These are phyloP conservation scores for Takifugu flavidus DNA, from an alignment of 2,113 vertebrate species.

Conservation along the genomic window DNA sequence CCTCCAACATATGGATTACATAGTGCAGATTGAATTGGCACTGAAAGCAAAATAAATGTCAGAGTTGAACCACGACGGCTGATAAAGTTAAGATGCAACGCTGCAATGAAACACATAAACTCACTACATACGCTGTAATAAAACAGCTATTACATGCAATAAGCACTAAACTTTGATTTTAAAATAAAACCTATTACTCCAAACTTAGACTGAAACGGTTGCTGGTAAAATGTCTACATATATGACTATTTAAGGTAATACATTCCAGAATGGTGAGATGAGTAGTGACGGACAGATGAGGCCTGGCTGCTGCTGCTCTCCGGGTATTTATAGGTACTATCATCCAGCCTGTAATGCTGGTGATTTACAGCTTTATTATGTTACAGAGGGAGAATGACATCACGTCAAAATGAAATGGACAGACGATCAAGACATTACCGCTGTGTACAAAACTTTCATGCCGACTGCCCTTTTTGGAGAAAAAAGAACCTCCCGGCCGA, in stretches of 20 bases:
- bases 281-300: slow-evolving; percentile 48
- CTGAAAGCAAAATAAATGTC: slow-evolving; percentile 29
- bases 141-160: neutral
- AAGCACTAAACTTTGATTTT: neutral
- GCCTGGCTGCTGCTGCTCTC: slow-evolving; percentile 39
- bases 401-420: slow-evolving; percentile 56
- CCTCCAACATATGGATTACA: slow-evolving; percentile 21
- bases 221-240: slow-evolving; percentile 33
- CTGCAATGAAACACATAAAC: too few relatives aligned
- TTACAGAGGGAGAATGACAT: slow-evolving; percentile 63
- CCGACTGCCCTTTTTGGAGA: slow-evolving; percentile 51
- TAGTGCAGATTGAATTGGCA: slow-evolving; percentile 7
- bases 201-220: slow-evolving; percentile 24
- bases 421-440: slow-evolving; percentile 51
- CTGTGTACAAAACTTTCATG: slow-evolving; percentile 41
- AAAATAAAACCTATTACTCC: neutral
- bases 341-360: slow-evolving; percentile 48
- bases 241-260: slow-evolving; percentile 69
- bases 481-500: neutral
- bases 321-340: slow-evolving; percentile 65
- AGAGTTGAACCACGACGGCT: neutral
- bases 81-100: slow-evolving; percentile 4
- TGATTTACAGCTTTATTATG: slow-evolving; percentile 43
- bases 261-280: slow-evolving; percentile 70
- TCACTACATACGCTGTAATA: too few relatives aligned